phyloP scores from a whole-genome alignment of 2,888 invertebrate species.

The Metallyticus violacea region DNA sequence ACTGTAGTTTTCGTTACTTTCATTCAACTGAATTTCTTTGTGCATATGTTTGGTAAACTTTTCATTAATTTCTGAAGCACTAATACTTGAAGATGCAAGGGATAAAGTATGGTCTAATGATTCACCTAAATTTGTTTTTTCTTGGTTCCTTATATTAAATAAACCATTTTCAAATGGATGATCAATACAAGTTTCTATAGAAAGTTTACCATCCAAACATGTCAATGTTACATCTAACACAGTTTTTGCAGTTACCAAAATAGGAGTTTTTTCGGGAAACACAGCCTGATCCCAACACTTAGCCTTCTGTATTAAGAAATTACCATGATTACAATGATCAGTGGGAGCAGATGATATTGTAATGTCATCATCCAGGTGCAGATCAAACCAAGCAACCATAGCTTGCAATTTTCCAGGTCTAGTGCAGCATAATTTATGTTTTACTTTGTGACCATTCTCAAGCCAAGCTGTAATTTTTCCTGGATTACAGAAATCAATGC shows the following conservation, averaged over 20 bases:
- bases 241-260: not conserved
- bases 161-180: not conserved
- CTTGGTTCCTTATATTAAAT: too few relatives aligned
- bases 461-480: constrained; percentile 50
- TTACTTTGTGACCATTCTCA: constrained; percentile 39
- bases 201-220: constrained; percentile 48
- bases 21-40: not conserved
- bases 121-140: too few relatives aligned
- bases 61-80: not conserved
- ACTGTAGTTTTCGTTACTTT: not conserved
- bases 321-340: not conserved
- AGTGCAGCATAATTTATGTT: constrained; percentile 45
- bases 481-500: constrained; percentile 59
- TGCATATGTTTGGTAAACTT: not conserved
- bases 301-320: constrained; percentile 14
- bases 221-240: constrained; percentile 41
- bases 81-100: too few relatives aligned
- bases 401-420: constrained; percentile 59
- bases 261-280: constrained; percentile 53
- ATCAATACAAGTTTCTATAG: not conserved
- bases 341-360: constrained; percentile 28
- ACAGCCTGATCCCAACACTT: constrained; percentile 79
- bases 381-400: constrained; percentile 70
- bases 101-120: too few relatives aligned
- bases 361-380: constrained; percentile 58